phyloP scores from a whole-genome alignment of 2,797 vertebrate genomes.

The Enteromius thamalakanensis region DNA sequence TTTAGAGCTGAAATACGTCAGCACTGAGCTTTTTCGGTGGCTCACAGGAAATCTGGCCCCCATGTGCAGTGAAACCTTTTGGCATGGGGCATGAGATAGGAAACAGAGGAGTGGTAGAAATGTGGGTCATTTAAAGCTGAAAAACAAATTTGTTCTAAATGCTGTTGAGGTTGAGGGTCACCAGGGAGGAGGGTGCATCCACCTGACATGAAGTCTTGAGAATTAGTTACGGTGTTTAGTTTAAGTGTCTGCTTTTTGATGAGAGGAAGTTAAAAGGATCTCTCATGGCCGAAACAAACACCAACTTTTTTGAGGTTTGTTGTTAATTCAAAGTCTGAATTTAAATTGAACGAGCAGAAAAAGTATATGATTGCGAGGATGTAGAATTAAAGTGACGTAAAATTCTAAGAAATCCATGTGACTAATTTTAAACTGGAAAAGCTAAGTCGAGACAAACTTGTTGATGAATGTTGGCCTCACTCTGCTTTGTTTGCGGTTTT shows the following conservation, averaged over 20 bases:
- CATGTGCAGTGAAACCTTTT: conserved; percentile 85
- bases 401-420: not conserved
- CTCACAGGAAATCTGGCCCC: conserved; percentile 81
- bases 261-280: not conserved
- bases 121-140: conserved; percentile 77
- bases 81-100: conserved; percentile 79
- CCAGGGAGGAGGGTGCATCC: conserved; percentile 43
- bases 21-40: conserved; percentile 74
- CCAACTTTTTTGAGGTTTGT: not conserved
- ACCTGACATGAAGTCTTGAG: conserved; percentile 62
- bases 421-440: not conserved
- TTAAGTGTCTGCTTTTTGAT: not conserved
- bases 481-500: not conserved
- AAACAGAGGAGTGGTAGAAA: conserved; percentile 74
- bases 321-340: not conserved
- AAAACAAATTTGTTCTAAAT: conserved; percentile 74
- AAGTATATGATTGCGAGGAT: not conserved
- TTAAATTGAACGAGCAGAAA: not conserved
- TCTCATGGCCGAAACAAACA: not conserved
- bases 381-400: not conserved
- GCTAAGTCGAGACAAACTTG: not conserved
- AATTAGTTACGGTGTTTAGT: not conserved
- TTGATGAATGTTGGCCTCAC: not conserved
- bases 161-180: conserved; percentile 54
- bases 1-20: conserved; percentile 76